Evolutionary conservation across 1,140 invertebrate species (phyloP).

Genomic region (Diploscapter pachys): DNA sequence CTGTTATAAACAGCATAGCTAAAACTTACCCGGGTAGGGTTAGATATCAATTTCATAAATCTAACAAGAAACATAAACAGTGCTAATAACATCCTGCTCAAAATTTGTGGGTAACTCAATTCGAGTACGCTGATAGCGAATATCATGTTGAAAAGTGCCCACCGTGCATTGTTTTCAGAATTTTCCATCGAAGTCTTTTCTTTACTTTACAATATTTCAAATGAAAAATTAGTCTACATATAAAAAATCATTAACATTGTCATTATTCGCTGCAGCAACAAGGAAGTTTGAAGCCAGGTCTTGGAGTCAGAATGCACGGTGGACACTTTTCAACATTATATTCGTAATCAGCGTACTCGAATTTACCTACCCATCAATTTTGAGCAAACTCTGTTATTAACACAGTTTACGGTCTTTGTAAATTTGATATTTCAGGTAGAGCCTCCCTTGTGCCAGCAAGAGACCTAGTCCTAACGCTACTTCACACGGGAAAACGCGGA

Average conservation of each 20-base stretch:
- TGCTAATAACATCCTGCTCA: background rate
- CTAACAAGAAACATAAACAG: background rate
- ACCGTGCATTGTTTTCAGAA: no score
- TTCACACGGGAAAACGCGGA: slow-evolving; percentile 21
- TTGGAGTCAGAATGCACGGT: no score
- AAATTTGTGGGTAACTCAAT: background rate
- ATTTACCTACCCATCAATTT: background rate
- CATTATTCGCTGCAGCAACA: no score
- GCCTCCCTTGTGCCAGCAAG: slow-evolving; percentile 33
- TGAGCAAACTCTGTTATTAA: background rate
- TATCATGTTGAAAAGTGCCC: no score
- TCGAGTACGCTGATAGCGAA: no score
- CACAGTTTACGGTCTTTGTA: background rate
- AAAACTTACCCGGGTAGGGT: slow-evolving; percentile 40
- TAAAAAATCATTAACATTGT: no score
- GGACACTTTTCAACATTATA: no score
- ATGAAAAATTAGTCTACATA: no score
- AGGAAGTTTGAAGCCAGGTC: no score
- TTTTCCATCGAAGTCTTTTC: no score
- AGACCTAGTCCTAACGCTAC: slow-evolving; percentile 32
- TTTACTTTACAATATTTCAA: no score
- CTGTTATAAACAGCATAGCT: slow-evolving; percentile 28
- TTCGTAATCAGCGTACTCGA: no score
- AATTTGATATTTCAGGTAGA: slow-evolving; percentile 22
- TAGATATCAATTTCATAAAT: background rate